These are phyloP conservation scores for Balaeniceps rex DNA, from an alignment of 2,113 vertebrate genomes.

Conservation along the genomic window DNA sequence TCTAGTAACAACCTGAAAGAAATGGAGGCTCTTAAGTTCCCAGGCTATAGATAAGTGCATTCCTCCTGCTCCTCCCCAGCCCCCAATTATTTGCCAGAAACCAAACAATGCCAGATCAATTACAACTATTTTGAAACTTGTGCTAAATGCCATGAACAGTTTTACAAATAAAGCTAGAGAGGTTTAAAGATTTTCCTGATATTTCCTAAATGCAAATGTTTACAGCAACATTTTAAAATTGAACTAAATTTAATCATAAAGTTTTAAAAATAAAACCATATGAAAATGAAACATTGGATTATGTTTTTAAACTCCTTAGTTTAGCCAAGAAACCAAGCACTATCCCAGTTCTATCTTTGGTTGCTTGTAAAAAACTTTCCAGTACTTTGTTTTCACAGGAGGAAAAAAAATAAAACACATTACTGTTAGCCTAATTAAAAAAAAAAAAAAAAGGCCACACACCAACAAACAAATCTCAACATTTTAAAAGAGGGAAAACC, in stretches of 20 bases:
- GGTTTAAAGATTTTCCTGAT: not conserved
- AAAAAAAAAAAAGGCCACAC: not conserved
- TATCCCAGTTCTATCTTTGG: not conserved
- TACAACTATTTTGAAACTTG: not conserved
- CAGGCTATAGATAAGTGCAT: not conserved
- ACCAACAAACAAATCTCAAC: not conserved
- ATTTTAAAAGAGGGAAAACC: slow-evolving; percentile 65
- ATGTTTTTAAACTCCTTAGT: not conserved
- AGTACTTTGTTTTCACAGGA: not conserved
- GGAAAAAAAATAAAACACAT: not conserved
- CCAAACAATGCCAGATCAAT: not conserved
- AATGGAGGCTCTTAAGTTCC: not conserved
- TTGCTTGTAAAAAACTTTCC: not conserved
- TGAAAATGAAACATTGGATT: not conserved
- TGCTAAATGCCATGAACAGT: not conserved
- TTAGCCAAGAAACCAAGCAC: not conserved
- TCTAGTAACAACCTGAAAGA: not conserved
- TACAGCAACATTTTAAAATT: not conserved
- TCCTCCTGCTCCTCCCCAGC: not conserved
- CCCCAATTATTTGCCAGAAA: not conserved
- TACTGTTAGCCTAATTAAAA: not conserved
- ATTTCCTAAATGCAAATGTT: not conserved
- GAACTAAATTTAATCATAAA: not conserved
- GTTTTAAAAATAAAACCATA: not conserved
- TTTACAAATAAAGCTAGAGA: not conserved